phyloP scores from a whole-genome alignment of 2,888 invertebrate genomes.

The Clivina fossor region DNA sequence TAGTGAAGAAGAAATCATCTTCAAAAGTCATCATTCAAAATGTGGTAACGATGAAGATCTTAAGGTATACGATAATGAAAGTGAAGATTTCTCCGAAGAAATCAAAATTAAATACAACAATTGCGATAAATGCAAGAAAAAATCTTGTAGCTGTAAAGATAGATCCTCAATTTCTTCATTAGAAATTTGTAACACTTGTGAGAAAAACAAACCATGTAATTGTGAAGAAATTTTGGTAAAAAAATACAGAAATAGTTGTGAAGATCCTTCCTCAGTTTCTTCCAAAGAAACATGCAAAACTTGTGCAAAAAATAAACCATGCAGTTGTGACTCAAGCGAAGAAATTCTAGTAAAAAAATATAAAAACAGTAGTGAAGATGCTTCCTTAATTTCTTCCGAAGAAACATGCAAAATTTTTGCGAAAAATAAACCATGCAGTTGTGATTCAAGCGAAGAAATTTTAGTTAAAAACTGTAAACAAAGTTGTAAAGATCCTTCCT shows the following conservation, averaged over 20 bases:
- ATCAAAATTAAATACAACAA: constrained; percentile 8
- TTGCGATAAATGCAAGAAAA: background rate
- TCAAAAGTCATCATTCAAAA: constrained; percentile 19
- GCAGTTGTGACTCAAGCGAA: background rate
- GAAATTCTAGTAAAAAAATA: background rate
- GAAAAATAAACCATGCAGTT: background rate
- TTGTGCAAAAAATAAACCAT: background rate
- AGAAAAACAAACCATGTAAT: constrained; percentile 4
- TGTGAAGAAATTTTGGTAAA: constrained; percentile 10
- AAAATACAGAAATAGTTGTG: background rate
- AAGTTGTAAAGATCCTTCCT: background rate
- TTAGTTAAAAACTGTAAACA: background rate
- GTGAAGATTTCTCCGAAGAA: constrained; percentile 28
- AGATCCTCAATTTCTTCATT: background rate
- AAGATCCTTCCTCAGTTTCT: background rate
- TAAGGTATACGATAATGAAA: constrained; percentile 10
- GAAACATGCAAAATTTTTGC: constrained; percentile 8
- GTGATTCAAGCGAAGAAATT: background rate
- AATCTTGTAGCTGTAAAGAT: constrained; percentile 4
- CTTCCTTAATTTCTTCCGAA: constrained; percentile 2
- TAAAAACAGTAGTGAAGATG: background rate
- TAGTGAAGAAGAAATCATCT: constrained; percentile 17
- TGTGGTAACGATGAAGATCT: constrained; percentile 24
- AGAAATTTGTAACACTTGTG: background rate
- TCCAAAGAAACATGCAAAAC: background rate